Evolutionary conservation across 2,113 vertebrate genomes (phyloP).

Genomic region (Bubo scandiacus): DNA sequence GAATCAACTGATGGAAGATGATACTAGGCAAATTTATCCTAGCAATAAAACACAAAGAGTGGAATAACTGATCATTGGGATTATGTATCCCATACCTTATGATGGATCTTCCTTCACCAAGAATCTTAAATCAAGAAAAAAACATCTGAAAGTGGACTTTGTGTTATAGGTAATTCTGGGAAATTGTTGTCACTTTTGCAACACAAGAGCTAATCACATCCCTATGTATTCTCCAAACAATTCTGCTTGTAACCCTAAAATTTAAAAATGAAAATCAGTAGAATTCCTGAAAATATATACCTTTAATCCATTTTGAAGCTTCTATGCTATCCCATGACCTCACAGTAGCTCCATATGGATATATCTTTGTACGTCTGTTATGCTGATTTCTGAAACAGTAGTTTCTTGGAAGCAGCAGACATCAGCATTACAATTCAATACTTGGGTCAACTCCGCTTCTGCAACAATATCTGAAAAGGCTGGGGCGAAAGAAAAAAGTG

Average conservation of each 20-base stretch:
- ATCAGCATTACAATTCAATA: not conserved
- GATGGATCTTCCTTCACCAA: rapidly evolving
- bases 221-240: not conserved
- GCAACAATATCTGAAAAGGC: not conserved
- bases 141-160: not conserved
- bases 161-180: not conserved
- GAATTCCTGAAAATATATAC: not conserved
- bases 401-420: not conserved
- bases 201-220: not conserved
- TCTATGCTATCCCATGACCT: not conserved
- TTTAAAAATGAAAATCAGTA: not conserved
- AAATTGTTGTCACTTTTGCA: not conserved
- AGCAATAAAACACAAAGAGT: not conserved
- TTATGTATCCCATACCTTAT: rapidly evolving
- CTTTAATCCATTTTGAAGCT: not conserved
- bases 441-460: not conserved
- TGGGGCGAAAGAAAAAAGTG: not conserved
- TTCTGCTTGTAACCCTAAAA: not conserved
- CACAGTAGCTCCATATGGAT: not conserved
- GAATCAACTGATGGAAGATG: not conserved
- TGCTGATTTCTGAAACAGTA: not conserved
- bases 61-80: not conserved
- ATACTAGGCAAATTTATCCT: not conserved
- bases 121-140: not conserved
- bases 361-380: not conserved